Base-by-base conservation (phyloP, 2,797 vertebrate species). In the Pitangus sulphuratus region DNA sequence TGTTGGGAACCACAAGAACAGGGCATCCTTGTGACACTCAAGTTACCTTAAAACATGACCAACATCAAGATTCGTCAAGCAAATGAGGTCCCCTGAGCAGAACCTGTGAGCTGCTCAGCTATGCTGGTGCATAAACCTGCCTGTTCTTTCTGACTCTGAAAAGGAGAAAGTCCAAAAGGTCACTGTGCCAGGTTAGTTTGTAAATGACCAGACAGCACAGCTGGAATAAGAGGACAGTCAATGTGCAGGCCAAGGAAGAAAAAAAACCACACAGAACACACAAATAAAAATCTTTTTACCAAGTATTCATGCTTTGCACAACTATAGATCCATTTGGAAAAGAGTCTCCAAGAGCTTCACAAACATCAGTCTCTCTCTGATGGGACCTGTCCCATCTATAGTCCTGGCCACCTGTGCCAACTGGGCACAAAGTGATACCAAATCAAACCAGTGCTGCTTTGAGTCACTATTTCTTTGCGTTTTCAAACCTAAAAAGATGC, bases 321-420 rank as follows among this genome's bases (percentile, higher is more conserved):
- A 28, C 17, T 89, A 22, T 9, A 39, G 18, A 58, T 11, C 21
- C 2, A 1, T 80, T 75, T 5, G 7, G 87, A 54, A 72, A 88
- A 89, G 20, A 1, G 0, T 7, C 42, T 78, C 24, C 20, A 44
- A 56, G 12, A n/a, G 18, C 22, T 82, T 81, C 3, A 5, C 20
- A 35, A 62, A 30, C 37, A 40, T 40, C 26, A 39, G 0, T 58
- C 21, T 50, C 56, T 74, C 77, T 80, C 68, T 65, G 61, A 40
- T 5, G 8, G 15, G 26, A 58, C 5, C 33, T 71, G 19, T 35
- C 48, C 51, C 0, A 0, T 24, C 51, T 33, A 9, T 26, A 28
- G 22, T 56, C 45, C 8, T 37, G 10, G 19, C 12, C 20, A 30
- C 20, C 35, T 6, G 11, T 21, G 15, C 10, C 5, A 3, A 3